Conservation (phyloP, 2,797 vertebrate species). For the Ataeniobius toweri region DNA sequence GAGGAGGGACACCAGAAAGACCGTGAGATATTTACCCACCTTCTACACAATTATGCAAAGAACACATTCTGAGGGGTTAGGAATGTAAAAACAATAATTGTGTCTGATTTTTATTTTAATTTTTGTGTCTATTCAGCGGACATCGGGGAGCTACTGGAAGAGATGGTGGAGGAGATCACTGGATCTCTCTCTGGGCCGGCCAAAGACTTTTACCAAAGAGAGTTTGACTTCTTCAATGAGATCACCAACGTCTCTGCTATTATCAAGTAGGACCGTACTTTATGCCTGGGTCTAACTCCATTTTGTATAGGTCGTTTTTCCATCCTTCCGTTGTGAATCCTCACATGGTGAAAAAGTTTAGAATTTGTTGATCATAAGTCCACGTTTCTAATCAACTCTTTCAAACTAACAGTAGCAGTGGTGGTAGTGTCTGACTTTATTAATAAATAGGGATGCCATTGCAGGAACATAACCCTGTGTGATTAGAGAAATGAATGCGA, state of each 20-base stretch:
- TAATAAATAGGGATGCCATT: not conserved
- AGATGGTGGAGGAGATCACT: conserved; percentile 95
- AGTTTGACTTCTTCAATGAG: conserved; percentile 98
- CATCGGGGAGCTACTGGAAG: conserved; percentile 94
- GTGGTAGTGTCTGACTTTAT: not conserved
- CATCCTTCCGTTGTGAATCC: not conserved
- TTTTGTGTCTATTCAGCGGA: conserved; percentile 80
- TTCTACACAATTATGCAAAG: too few species aligned
- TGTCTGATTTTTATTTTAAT: not conserved
- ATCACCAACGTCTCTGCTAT: conserved; percentile 97
- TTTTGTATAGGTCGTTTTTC: not conserved
- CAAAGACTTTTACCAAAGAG: conserved; percentile 97
- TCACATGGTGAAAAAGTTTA: not conserved
- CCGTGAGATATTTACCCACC: conserved; percentile 77
- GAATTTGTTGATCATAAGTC: not conserved
- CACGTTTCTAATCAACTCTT: not conserved
- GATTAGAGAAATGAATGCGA: not conserved
- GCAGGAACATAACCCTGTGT: not conserved
- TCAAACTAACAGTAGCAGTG: not conserved
- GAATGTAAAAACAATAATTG: not conserved
- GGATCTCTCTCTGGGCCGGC: conserved; percentile 93
- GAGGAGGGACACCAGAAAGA: conserved; percentile 95
- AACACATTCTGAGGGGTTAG: too few species aligned
- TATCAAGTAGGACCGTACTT: conserved; percentile 83
- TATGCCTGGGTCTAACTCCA: not conserved